phyloP scores from a whole-genome alignment of 2,113 vertebrate species.

The Grammomys dolichurus region DNA sequence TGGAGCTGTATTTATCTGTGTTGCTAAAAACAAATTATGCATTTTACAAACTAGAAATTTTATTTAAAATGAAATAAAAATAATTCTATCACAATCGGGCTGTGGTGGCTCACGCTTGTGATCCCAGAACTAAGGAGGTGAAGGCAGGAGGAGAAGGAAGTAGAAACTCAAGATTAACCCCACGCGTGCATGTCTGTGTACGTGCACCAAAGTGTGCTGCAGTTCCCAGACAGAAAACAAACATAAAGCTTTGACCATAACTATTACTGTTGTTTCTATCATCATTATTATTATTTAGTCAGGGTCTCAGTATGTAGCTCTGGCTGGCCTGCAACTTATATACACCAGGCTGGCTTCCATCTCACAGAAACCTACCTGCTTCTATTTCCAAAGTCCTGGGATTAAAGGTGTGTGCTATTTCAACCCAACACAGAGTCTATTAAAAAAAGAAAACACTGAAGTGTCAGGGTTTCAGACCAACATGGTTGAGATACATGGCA shows the following conservation, averaged over 20 bases:
- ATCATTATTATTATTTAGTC: background rate
- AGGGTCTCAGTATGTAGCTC: background rate
- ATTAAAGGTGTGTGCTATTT: too few relatives aligned
- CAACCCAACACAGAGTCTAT: background rate
- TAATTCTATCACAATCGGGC: background rate
- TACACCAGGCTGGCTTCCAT: background rate
- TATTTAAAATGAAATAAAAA: background rate
- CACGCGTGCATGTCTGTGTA: background rate
- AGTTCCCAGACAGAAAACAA: background rate
- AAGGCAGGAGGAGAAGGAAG: background rate
- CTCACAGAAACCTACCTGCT: background rate
- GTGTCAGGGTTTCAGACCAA: background rate
- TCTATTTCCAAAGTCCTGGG: background rate
- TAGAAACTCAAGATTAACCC: background rate
- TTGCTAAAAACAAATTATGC: background rate
- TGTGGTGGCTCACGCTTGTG: background rate
- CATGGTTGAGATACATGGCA: background rate
- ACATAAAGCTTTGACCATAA: background rate
- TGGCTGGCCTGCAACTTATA: background rate
- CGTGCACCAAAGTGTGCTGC: background rate
- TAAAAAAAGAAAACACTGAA: constrained; percentile 12
- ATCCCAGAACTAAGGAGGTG: background rate
- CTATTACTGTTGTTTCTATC: background rate
- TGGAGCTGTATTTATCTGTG: background rate
- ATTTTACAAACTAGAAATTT: constrained; percentile 30